phyloP scores from a whole-genome alignment of 2,888 invertebrate genomes.

The Apamea crenata region DNA sequence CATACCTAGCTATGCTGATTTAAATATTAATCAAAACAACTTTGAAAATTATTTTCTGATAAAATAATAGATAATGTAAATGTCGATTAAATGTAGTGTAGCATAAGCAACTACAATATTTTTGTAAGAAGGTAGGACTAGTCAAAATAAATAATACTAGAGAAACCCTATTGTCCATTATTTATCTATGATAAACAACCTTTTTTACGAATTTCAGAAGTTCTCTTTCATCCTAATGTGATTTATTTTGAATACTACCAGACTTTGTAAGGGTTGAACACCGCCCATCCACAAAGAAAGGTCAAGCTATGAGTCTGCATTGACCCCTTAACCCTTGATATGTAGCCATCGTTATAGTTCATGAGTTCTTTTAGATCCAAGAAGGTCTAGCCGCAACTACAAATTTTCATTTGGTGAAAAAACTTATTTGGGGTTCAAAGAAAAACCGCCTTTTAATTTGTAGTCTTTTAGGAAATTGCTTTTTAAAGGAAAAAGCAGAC shows the following conservation, averaged over 20 bases:
- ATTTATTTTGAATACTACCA: conserved; percentile 36
- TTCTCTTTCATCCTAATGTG: conserved; percentile 21
- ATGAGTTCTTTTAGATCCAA: conserved; percentile 11
- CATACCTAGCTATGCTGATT: not conserved
- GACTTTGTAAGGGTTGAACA: not conserved
- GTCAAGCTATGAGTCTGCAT: conserved; percentile 29
- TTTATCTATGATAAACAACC: conserved; percentile 24
- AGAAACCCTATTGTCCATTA: conserved; percentile 30
- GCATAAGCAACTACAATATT: conserved; percentile 9
- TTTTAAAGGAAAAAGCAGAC: not conserved
- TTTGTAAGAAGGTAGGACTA: conserved; percentile 56
- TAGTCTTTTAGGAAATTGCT: not conserved
- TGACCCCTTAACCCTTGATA: conserved; percentile 33
- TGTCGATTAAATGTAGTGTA: not conserved
- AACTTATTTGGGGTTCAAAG: conserved; percentile 12
- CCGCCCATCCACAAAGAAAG: conserved; percentile 18
- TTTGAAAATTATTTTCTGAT: not conserved
- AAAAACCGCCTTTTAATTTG: conserved; percentile 17
- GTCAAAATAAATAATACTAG: conserved; percentile 53
- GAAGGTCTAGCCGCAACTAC: not conserved
- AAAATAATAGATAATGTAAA: not conserved
- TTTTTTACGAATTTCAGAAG: conserved; percentile 11
- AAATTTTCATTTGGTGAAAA: conserved; percentile 14
- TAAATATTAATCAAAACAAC: not conserved
- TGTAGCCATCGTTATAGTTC: conserved; percentile 29